Conservation (phyloP, 1,140 invertebrate species). For the Lutraria rhynchaena region DNA sequence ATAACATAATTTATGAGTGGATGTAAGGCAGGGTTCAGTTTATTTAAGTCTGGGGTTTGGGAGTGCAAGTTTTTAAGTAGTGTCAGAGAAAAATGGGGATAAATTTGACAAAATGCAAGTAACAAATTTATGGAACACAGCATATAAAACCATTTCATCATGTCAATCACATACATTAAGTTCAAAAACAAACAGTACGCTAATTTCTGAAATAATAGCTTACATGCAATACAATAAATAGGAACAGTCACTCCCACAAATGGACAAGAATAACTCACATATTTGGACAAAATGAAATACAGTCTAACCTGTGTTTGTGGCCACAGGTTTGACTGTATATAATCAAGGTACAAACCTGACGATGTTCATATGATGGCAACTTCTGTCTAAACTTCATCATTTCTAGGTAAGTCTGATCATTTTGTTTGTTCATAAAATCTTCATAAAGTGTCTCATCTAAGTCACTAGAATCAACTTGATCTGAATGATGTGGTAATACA, state of each 20-base stretch:
- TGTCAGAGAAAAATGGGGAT: too few relatives aligned
- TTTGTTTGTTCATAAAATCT: slow-evolving; percentile 58
- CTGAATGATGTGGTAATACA: background rate
- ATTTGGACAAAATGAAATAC: background rate
- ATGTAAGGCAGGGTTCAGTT: too few relatives aligned
- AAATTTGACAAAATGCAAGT: too few relatives aligned
- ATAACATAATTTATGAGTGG: too few relatives aligned
- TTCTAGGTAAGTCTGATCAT: slow-evolving; percentile 57
- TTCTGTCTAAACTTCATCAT: slow-evolving; percentile 76
- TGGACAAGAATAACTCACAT: background rate
- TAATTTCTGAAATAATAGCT: background rate
- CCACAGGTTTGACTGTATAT: background rate
- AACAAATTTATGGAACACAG: too few relatives aligned
- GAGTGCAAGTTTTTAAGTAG: too few relatives aligned
- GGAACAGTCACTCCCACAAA: background rate
- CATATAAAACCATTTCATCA: too few relatives aligned
- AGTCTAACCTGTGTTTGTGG: background rate
- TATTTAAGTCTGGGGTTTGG: too few relatives aligned
- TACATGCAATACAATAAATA: background rate
- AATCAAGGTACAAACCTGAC: slow-evolving; percentile 64
- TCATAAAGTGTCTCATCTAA: slow-evolving; percentile 56
- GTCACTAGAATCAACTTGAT: background rate
- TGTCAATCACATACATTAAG: background rate
- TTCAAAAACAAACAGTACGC: background rate
- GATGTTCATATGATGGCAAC: slow-evolving; percentile 74